Percentiles rank a stretch among this genome's conserved stretches.
These are phyloP conservation scores for Drosophila demipolita DNA, from an alignment of 2,888 invertebrate species.

Conservation along the genomic window DNA sequence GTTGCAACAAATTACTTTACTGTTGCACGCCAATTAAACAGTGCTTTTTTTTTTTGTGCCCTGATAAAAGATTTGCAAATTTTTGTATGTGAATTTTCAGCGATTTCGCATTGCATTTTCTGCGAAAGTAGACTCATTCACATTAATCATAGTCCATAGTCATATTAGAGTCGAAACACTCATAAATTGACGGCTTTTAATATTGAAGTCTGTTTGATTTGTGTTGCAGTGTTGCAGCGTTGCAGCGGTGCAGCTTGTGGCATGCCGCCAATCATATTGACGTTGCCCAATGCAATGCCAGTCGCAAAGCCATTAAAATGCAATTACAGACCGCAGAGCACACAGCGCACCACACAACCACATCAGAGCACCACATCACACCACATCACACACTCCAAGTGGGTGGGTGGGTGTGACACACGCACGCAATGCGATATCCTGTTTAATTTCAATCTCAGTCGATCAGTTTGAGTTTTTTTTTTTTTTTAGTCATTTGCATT, in stretches of 20 bases:
- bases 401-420: conserved; percentile 16
- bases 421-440: conserved; percentile 70
- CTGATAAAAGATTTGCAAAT: background rate
- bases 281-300: conserved; percentile 55
- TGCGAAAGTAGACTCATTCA: conserved; percentile 8
- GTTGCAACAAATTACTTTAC: background rate
- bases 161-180: conserved; percentile 1
- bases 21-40: conserved; percentile 29
- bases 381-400: conserved; percentile 2
- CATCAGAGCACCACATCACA: conserved; percentile 10
- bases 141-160: conserved; percentile 58
- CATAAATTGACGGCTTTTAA: conserved; percentile 61
- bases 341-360: conserved; percentile 9
- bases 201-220: conserved; percentile 65
- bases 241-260: conserved; percentile 25
- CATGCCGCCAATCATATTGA: conserved; percentile 34
- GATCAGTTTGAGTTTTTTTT: conserved; percentile 36
- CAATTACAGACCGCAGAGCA: conserved; percentile 56
- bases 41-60: background rate
- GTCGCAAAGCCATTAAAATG: conserved; percentile 74
- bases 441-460: conserved; percentile 73
- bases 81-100: background rate
- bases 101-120: conserved; percentile 30
- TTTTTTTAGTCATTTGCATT: conserved; percentile 62
- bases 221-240: conserved; percentile 33